A percentile compares a stretch with the other conserved stretches of the same genome.
Evolutionary conservation across 2,113 vertebrate species (phyloP).

Genomic region (Calypte anna): DNA sequence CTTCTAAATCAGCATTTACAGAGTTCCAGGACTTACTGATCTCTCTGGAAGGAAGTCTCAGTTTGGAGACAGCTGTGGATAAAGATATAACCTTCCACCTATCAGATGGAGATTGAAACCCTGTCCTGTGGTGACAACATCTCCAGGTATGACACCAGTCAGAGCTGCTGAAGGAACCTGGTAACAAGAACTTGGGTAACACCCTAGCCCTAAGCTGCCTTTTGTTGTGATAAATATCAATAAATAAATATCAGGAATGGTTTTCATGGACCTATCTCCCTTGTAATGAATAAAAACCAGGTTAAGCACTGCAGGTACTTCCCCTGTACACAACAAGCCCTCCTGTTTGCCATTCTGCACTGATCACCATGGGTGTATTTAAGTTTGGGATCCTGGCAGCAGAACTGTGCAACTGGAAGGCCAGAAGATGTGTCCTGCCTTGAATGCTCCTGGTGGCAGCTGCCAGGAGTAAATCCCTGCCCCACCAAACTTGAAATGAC

Average conservation of each 20-base stretch:
- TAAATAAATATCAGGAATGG: background rate
- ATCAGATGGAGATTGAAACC: background rate
- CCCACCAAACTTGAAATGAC: background rate
- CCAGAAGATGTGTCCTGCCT: background rate
- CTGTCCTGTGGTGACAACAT: background rate
- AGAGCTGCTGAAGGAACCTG: background rate
- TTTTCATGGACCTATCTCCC: background rate
- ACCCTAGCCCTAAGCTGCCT: background rate
- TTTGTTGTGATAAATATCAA: background rate
- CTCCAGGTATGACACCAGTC: background rate
- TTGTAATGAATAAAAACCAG: background rate
- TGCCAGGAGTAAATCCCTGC: background rate
- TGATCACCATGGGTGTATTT: background rate
- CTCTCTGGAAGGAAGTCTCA: background rate
- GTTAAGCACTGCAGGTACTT: background rate
- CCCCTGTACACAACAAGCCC: background rate
- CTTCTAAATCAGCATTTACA: background rate
- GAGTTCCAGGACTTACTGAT: background rate
- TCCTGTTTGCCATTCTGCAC: background rate
- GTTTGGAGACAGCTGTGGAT: background rate
- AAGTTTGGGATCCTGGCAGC: background rate
- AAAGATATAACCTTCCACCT: background rate
- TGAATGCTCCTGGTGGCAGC: background rate
- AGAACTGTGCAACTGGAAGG: background rate
- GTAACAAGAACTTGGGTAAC: background rate